Evolutionary conservation across 2,888 invertebrate genomes (phyloP), one percentile per base, ranked within the genome.

Genomic region (Protodeltote pygarga): DNA sequence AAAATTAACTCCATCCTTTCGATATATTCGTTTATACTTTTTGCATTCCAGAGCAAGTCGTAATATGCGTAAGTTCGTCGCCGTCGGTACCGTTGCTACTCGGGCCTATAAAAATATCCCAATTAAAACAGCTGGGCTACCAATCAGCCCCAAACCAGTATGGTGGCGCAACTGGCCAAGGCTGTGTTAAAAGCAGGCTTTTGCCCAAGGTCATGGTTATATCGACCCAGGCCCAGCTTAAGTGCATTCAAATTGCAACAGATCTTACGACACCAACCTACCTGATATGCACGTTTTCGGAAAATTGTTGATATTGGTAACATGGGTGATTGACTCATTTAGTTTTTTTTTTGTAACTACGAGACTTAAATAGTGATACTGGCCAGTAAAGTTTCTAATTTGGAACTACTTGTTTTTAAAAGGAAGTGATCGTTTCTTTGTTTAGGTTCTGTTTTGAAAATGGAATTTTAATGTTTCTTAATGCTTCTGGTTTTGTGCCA

Each of bases 181-280:
- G 54, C 28, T 57, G 40, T 27, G 34, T 48, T 44, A 60, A 65
- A 67, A 64, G 46, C 57, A 58, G 55, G 49, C 58, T 57, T 51
- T 37, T 45, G 13, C 5, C 45, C 67, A 74, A 71, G 74, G 74
- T 68, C 74, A 74, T 25, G 70, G 73, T 42, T 48, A 38, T 46
- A 19, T 40, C 24, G 39, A n/a, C 34, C 38, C 39, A 35, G 41
- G 9, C 38, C 45, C 52, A 41, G n/a, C 24, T 28, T 37, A 37
- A 45, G 40, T 52, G 61, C 59, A 58, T 44, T 51, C 29, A 38
- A 16, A 41, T 73, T 73, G 54, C 74, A 63, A 62, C 57, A 73
- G 34, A 17, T 17, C 31, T 71, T 65, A 31, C 66, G 62, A 58
- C 50, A 69, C 25, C 42, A 41, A 48, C 52, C 38, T 45, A 46